phyloP scores from a whole-genome alignment of 2,888 invertebrate species.

The Xanthorhoe designata region DNA sequence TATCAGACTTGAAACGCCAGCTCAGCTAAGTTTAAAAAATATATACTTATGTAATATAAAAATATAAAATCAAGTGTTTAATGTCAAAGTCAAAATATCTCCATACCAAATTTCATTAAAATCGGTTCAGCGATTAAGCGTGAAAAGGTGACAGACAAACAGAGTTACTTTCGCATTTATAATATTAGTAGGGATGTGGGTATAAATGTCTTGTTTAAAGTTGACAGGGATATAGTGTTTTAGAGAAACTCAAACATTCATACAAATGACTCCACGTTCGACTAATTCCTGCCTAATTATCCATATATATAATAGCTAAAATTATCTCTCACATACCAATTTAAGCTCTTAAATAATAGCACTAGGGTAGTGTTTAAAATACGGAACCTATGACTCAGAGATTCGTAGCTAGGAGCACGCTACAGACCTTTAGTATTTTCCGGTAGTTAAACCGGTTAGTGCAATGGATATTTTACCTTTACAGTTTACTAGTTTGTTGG shows the following conservation, averaged over 20 bases:
- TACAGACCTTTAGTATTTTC: conserved; percentile 33
- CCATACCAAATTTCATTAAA: too few relatives aligned
- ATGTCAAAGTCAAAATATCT: too few relatives aligned
- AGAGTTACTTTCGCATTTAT: too few relatives aligned
- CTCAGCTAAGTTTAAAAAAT: neutral
- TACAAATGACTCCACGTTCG: conserved; percentile 15
- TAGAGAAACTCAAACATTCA: neutral
- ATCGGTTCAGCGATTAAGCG: too few relatives aligned
- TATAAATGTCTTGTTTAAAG: too few relatives aligned
- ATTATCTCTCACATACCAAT: neutral
- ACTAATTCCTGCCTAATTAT: conserved; percentile 6
- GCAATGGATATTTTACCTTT: conserved; percentile 14
- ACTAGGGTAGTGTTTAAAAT: conserved; percentile 2
- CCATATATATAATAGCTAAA: neutral
- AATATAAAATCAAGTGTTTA: too few relatives aligned
- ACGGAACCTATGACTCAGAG: conserved; percentile 27
- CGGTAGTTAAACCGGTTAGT: conserved; percentile 37
- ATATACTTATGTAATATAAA: neutral
- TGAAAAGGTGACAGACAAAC: too few relatives aligned
- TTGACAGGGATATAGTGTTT: neutral
- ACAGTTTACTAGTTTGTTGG: neutral
- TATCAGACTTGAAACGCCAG: neutral
- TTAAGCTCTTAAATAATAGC: neutral
- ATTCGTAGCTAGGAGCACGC: conserved; percentile 9
- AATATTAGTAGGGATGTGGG: too few relatives aligned